A percentile compares a stretch with the other conserved stretches of the same genome.
phyloP scores from a whole-genome alignment of 2,797 vertebrate genomes.

The Parauchenoglanis ngamensis region DNA sequence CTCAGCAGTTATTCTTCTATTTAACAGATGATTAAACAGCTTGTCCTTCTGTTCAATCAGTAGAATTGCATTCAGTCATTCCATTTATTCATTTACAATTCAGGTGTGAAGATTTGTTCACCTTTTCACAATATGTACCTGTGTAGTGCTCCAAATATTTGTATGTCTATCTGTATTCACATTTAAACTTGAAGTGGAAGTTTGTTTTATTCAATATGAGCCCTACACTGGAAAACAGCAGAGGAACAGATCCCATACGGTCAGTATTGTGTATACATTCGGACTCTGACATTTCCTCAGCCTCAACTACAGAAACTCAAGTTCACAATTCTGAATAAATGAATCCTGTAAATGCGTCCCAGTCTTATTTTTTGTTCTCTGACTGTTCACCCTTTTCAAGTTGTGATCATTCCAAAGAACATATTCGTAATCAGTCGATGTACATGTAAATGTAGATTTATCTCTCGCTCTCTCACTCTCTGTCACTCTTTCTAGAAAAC shows the following conservation, averaged over 20 bases:
- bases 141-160: neutral
- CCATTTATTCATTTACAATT: neutral
- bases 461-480: conserved; percentile 8
- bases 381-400: neutral
- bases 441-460: neutral
- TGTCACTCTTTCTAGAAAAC: conserved; percentile 84
- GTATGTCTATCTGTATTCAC: neutral
- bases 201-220: conserved; percentile 1
- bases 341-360: neutral
- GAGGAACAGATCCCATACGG: too few relatives aligned
- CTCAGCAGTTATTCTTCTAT: neutral
- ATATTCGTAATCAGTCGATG: neutral
- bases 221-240: neutral
- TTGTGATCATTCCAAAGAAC: neutral
- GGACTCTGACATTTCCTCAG: neutral
- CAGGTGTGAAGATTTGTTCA: neutral
- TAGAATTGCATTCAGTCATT: neutral
- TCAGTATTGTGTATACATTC: neutral
- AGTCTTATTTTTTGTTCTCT: neutral
- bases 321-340: conserved; percentile 9
- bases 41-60: neutral
- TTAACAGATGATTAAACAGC: neutral
- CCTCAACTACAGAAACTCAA: neutral
- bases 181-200: neutral
- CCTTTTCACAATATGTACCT: neutral